Conservation (phyloP, 2,888 invertebrate genomes). For the Sinohyriopsis cumingii region DNA sequence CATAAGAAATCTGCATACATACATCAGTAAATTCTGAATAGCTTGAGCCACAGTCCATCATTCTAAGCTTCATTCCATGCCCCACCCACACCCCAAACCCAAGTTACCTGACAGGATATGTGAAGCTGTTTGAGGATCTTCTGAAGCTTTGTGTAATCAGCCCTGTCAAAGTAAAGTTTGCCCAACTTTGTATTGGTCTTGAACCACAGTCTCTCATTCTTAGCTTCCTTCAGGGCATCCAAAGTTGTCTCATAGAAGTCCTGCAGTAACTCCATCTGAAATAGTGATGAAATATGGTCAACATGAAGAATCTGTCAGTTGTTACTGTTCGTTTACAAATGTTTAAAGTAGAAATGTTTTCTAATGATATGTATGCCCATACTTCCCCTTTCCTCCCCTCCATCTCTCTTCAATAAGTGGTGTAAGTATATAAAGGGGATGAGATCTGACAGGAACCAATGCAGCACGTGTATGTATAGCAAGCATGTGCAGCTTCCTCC, state of each 20-base stretch:
- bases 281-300: conserved; percentile 3
- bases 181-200: conserved; percentile 99
- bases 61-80: not conserved
- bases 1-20: no score
- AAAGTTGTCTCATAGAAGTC: conserved; percentile 93
- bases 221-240: conserved; percentile 87
- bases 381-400: no score
- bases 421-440: no score
- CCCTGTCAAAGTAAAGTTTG: conserved; percentile 97
- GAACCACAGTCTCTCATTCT: conserved; percentile 99
- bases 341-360: no score
- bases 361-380: no score
- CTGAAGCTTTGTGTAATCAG: conserved; percentile 93
- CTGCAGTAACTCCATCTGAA: conserved; percentile 95
- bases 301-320: not conserved
- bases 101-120: conserved; percentile 90
- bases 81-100: no score
- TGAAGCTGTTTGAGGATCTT: conserved; percentile 98
- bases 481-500: no score
- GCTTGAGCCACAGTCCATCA: no score
- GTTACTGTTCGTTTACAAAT: not conserved
- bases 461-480: no score
- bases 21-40: no score
- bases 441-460: no score
- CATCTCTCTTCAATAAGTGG: no score